Conservation (phyloP, 2,797 vertebrate species). For the Poecile montanus region DNA sequence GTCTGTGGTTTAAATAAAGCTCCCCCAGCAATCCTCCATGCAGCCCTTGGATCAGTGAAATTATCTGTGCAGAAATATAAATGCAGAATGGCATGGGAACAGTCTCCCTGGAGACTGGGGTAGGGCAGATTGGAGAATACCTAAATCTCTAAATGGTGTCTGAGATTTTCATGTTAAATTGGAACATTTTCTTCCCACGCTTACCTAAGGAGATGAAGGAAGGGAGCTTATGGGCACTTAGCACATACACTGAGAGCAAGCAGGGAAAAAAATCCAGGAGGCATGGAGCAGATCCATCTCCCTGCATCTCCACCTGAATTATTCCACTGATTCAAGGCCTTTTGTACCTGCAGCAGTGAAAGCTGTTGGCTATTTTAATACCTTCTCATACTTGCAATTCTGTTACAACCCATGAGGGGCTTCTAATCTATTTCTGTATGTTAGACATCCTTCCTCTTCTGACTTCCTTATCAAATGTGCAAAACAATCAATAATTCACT, state of each 20-base stretch:
- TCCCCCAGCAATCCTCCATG: background rate
- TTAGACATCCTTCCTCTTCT: background rate
- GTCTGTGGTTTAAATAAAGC: background rate
- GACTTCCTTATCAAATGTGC: conserved; percentile 17
- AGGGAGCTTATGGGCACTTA: background rate
- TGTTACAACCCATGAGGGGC: conserved; percentile 7
- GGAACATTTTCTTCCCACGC: background rate
- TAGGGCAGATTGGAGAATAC: background rate
- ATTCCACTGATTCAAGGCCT: background rate
- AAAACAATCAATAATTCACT: conserved; percentile 55
- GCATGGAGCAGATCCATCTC: background rate
- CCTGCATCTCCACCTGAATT: background rate
- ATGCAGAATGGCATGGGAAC: conserved; percentile 7
- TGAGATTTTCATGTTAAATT: background rate
- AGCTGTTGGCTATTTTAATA: conserved; percentile 21
- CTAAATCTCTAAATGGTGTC: background rate
- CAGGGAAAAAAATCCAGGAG: background rate
- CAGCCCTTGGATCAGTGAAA: background rate
- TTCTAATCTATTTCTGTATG: conserved; percentile 41
- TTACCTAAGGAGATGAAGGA: background rate
- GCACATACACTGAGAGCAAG: background rate
- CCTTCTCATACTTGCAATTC: background rate
- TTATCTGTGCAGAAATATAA: background rate
- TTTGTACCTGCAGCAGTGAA: background rate
- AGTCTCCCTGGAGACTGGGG: conserved; percentile 20